Conservation (phyloP, 2,888 invertebrate species). For the Drosophila parthenogenetica region DNA sequence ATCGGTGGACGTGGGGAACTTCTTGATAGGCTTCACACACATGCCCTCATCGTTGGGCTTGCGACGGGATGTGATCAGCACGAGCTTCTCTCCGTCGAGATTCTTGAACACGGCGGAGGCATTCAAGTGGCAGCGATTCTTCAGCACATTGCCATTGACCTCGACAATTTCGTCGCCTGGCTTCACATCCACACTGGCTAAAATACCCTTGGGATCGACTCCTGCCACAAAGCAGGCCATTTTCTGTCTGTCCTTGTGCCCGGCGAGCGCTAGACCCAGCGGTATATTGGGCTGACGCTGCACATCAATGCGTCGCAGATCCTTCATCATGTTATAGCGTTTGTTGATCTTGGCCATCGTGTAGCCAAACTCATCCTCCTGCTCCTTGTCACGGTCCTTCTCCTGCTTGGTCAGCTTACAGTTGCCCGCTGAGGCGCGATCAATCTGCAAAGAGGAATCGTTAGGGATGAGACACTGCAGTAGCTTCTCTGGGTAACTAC, state of each 20-base stretch:
- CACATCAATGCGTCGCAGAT: conserved; percentile 88
- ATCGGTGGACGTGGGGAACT: conserved; percentile 93
- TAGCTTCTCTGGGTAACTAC: conserved; percentile 81
- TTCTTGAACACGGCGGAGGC: conserved; percentile 98
- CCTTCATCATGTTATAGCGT: conserved; percentile 93
- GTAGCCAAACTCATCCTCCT: conserved; percentile 97
- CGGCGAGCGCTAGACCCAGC: conserved; percentile 96
- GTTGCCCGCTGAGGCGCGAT: conserved; percentile 94
- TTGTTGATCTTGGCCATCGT: conserved; percentile 96
- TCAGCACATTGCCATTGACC: conserved; percentile 97
- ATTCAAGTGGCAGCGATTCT: conserved; percentile 97
- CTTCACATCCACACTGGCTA: conserved; percentile 90
- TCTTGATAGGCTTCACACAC: conserved; percentile 95
- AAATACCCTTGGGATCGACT: conserved; percentile 94
- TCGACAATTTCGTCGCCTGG: conserved; percentile 98
- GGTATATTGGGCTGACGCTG: conserved; percentile 91
- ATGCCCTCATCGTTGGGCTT: conserved; percentile 87
- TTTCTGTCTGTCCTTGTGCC: conserved; percentile 95
- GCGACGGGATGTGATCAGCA: conserved; percentile 88
- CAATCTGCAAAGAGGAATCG: conserved; percentile 88
- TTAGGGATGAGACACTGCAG: background rate
- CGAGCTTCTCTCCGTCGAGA: conserved; percentile 92
- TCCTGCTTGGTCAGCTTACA: conserved; percentile 91
- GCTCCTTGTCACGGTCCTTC: conserved; percentile 92
- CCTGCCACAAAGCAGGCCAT: conserved; percentile 99